These are phyloP conservation scores for Mongoloraphidia duomilia DNA, from an alignment of 2,888 invertebrate species.

Conservation along the genomic window DNA sequence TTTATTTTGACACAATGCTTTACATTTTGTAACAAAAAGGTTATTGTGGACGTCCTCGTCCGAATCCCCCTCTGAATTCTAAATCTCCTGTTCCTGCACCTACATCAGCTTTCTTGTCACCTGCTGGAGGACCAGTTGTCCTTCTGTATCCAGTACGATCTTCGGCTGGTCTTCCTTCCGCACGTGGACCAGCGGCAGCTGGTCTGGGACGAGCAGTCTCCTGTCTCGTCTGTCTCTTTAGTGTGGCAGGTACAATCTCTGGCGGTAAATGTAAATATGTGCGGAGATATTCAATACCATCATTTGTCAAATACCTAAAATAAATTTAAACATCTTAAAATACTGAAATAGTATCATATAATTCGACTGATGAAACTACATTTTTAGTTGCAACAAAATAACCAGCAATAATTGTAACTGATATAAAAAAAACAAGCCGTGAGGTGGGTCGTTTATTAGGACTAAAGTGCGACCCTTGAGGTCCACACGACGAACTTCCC, in stretches of 20 bases:
- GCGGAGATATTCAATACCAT: constrained; percentile 92
- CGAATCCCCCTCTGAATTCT: constrained; percentile 81
- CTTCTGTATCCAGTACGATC: constrained; percentile 75
- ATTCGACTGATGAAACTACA: background rate
- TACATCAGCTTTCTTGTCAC: constrained; percentile 93
- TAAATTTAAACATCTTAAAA: background rate
- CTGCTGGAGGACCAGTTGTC: constrained; percentile 40
- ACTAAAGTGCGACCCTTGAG: too few relatives aligned
- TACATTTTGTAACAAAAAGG: constrained; percentile 27
- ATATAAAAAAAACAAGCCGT: too few relatives aligned
- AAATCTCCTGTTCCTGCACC: constrained; percentile 87
- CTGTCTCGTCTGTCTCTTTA: constrained; percentile 79
- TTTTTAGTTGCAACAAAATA: too few relatives aligned
- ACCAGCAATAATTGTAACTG: too few relatives aligned
- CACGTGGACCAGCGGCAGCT: constrained; percentile 48
- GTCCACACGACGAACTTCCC: too few relatives aligned
- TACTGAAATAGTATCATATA: background rate
- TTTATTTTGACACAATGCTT: constrained; percentile 11
- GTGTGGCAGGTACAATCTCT: constrained; percentile 96
- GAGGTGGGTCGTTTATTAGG: too few relatives aligned
- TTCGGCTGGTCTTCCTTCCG: constrained; percentile 59
- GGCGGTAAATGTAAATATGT: constrained; percentile 92
- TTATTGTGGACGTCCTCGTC: constrained; percentile 52
- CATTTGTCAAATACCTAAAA: constrained; percentile 81
- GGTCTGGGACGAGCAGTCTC: constrained; percentile 73